Conservation (phyloP, 2,113 vertebrate species). For the Melospiza melodia region DNA sequence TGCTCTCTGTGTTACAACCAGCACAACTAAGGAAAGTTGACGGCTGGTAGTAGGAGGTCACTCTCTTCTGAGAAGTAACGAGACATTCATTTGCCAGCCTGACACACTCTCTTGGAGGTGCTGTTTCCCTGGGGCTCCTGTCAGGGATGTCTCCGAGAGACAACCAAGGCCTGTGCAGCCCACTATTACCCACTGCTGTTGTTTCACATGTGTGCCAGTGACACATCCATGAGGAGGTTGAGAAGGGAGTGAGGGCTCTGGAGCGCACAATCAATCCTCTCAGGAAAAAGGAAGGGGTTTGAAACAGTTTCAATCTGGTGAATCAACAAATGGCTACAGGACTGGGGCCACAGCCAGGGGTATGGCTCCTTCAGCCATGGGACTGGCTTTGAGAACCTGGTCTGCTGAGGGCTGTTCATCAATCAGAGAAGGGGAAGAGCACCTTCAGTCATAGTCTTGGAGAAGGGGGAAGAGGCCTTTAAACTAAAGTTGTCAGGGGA, state of each 20-base stretch:
- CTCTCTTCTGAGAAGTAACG: neutral
- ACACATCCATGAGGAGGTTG: neutral
- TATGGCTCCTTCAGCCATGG: neutral
- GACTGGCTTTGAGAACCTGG: neutral
- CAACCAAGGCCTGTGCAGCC: neutral
- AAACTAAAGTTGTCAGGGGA: neutral
- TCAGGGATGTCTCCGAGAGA: neutral
- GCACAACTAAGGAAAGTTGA: neutral
- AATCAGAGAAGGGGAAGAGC: neutral
- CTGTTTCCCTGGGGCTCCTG: neutral
- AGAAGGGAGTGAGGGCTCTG: neutral
- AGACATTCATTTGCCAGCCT: neutral
- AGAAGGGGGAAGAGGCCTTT: neutral
- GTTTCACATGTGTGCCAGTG: neutral
- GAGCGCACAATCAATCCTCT: neutral
- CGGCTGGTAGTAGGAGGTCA: neutral
- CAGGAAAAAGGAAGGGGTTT: neutral
- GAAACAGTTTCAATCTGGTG: neutral
- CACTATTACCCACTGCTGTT: accelerated
- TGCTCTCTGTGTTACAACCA: neutral
- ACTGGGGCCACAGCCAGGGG: neutral
- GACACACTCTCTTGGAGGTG: neutral
- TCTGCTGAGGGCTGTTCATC: neutral
- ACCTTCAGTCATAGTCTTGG: neutral
- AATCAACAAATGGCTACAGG: neutral